Conservation (phyloP, 2,113 vertebrate genomes). For the Gadus chalcogrammus region DNA sequence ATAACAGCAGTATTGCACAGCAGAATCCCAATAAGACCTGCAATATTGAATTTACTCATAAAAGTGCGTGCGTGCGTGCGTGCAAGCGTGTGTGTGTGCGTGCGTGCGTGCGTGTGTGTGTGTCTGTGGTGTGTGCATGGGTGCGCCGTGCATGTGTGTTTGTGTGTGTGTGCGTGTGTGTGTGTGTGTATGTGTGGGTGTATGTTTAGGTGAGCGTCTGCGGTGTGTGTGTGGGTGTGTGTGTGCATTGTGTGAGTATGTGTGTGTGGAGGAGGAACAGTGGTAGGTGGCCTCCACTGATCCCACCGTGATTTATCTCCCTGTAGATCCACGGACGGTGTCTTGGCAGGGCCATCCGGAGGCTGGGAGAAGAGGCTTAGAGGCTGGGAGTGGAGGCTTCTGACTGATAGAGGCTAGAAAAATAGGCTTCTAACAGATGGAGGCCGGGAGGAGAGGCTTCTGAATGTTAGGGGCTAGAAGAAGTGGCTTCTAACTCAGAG, state of each 20-base stretch:
- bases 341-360: constrained; percentile 62
- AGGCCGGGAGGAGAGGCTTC: constrained; percentile 39
- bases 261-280: not conserved
- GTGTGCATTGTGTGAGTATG: constrained; percentile 11
- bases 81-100: too few species aligned
- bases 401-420: constrained; percentile 58
- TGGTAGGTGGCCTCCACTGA: constrained; percentile 56
- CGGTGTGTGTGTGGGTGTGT: not conserved
- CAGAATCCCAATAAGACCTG: too few species aligned
- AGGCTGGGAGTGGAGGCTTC: constrained; percentile 39
- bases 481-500: constrained; percentile 15
- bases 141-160: too few species aligned
- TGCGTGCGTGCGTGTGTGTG: too few species aligned
- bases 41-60: too few species aligned
- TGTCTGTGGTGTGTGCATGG: too few species aligned
- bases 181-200: not conserved
- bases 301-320: constrained; percentile 64
- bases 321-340: constrained; percentile 40
- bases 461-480: constrained; percentile 57
- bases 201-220: not conserved
- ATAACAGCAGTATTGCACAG: too few species aligned
- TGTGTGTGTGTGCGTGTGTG: too few species aligned
- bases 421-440: not conserved
- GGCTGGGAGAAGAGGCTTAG: not conserved
- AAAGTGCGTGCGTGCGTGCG: too few species aligned